These are phyloP conservation scores for Ctenoplectra terminalis DNA, from an alignment of 1,140 invertebrate genomes.

Conservation along the genomic window DNA sequence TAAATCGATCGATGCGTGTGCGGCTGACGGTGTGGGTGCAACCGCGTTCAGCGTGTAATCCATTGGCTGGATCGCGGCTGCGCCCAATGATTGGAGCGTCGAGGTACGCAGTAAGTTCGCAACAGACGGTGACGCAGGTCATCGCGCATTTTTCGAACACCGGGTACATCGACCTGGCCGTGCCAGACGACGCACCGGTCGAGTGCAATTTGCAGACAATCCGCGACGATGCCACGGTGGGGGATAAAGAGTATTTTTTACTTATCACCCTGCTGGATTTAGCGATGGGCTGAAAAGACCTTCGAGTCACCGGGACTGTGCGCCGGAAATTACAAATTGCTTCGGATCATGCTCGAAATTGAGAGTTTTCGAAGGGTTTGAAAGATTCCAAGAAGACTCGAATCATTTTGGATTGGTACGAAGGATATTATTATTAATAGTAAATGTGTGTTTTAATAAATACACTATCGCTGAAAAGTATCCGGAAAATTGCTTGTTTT, in stretches of 20 bases:
- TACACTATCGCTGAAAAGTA: too few species aligned
- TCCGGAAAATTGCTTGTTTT: too few species aligned
- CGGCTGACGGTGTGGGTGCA: neutral
- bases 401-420: neutral
- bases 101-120: conserved; percentile 38
- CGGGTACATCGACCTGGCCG: conserved; percentile 46
- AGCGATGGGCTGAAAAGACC: conserved; percentile 28
- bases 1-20: conserved; percentile 6
- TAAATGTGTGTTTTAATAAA: neutral
- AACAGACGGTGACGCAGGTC: conserved; percentile 38
- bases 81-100: conserved; percentile 50
- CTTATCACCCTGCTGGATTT: conserved; percentile 41
- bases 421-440: neutral
- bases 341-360: neutral
- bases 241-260: conserved; percentile 57
- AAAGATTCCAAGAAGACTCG: rapidly evolving
- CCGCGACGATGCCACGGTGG: conserved; percentile 27
- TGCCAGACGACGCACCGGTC: conserved; percentile 43
- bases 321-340: conserved; percentile 20
- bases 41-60: neutral
- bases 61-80: conserved; percentile 13
- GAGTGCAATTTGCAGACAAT: conserved; percentile 60
- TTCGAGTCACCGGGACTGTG: conserved; percentile 7
- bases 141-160: conserved; percentile 60
- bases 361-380: conserved; percentile 4